Percentiles rank a stretch among this genome's conserved stretches.
phyloP scores from a whole-genome alignment of 2,113 vertebrate species.

The Mesocricetus auratus region DNA sequence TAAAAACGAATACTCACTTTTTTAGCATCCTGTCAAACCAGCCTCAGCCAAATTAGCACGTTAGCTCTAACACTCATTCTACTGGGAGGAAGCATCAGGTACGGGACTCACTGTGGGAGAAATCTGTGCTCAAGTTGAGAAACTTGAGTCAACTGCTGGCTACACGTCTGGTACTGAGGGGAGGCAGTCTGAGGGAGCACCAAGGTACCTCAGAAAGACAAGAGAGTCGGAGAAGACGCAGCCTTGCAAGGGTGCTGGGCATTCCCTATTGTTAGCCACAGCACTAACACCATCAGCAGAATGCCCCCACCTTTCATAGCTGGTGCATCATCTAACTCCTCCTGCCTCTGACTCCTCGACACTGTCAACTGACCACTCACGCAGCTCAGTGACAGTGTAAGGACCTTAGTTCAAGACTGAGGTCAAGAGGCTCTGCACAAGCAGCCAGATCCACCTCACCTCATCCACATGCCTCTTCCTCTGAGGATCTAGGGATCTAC shows the following conservation, averaged over 20 bases:
- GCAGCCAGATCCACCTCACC: neutral
- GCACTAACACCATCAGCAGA: neutral
- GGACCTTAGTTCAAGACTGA: neutral
- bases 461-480: neutral
- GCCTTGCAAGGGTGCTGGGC: neutral
- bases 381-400: neutral
- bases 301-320: neutral
- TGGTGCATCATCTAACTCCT: neutral
- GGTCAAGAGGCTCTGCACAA: neutral
- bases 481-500: neutral
- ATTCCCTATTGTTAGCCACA: neutral
- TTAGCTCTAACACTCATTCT: neutral
- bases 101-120: neutral
- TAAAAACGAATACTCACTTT: neutral
- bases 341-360: neutral
- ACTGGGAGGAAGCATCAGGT: neutral
- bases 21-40: neutral
- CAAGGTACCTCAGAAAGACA: neutral
- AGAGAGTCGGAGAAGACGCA: neutral
- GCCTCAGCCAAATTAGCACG: neutral
- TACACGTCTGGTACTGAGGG: neutral
- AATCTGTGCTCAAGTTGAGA: neutral
- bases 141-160: neutral
- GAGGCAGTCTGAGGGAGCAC: neutral
- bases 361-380: neutral